phyloP scores from a whole-genome alignment of 2,888 invertebrate species.

The Hydraecia micacea region DNA sequence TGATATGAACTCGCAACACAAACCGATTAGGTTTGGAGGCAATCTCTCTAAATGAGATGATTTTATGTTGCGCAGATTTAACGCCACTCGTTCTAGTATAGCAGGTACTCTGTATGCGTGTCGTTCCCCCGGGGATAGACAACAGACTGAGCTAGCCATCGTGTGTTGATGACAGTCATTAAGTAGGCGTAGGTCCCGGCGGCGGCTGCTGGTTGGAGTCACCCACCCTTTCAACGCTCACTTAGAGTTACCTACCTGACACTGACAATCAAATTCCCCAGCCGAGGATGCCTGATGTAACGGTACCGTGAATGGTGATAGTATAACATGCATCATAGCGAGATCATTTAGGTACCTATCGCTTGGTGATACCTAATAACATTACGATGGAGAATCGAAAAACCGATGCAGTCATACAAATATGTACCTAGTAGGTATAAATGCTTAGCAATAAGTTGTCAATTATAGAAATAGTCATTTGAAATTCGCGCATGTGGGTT shows the following conservation, averaged over 20 bases:
- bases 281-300: not conserved
- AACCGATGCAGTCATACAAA: not conserved
- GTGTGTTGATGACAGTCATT: not conserved
- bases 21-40: constrained; percentile 8
- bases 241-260: not conserved
- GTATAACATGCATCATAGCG: not conserved
- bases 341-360: too few relatives aligned
- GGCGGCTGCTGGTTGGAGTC: too few relatives aligned
- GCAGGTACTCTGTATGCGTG: not conserved
- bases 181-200: not conserved
- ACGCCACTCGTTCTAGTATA: not conserved
- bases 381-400: too few relatives aligned
- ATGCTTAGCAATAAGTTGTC: not conserved
- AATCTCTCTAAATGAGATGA: constrained; percentile 16
- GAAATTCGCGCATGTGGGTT: not conserved
- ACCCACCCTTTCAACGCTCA: not conserved
- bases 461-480: not conserved
- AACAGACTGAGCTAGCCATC: not conserved
- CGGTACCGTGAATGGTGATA: not conserved
- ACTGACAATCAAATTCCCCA: too few relatives aligned
- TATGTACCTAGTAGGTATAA: not conserved
- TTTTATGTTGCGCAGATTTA: constrained; percentile 8
- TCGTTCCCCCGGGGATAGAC: not conserved
- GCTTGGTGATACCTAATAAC: not conserved
- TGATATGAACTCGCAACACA: not conserved